These are phyloP conservation scores for Platycnemis pennipes DNA, from an alignment of 2,888 invertebrate species.

Conservation along the genomic window DNA sequence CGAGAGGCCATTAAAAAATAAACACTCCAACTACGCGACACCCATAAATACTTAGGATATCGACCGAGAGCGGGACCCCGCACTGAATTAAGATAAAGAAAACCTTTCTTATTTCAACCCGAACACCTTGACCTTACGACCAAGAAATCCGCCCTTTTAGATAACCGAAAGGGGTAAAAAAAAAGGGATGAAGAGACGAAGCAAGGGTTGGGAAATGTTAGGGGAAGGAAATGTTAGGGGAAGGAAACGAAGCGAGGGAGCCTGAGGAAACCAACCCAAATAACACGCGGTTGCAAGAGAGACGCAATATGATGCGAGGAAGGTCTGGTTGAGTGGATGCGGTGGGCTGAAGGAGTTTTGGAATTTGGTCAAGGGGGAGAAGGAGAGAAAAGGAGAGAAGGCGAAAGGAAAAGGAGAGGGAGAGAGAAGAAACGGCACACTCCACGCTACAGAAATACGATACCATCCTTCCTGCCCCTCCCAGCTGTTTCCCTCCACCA, in stretches of 20 bases:
- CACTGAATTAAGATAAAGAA: too few species aligned
- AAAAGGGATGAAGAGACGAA: too few species aligned
- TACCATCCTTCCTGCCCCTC: not conserved
- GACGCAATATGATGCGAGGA: not conserved
- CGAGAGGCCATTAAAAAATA: too few species aligned
- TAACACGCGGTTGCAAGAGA: not conserved
- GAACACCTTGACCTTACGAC: not conserved
- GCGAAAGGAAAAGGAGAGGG: not conserved
- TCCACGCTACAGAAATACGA: conserved; percentile 12
- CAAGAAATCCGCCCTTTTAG: not conserved
- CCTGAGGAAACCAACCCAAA: not conserved
- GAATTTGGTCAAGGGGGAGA: too few species aligned
- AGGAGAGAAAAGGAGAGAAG: not conserved
- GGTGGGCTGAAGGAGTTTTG: not conserved
- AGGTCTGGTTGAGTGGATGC: not conserved
- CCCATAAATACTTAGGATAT: too few species aligned
- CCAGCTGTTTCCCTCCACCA: not conserved
- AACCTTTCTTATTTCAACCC: not conserved
- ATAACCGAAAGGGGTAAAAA: not conserved
- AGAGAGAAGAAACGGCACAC: not conserved
- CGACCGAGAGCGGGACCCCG: not conserved
- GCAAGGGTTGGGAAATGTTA: too few species aligned
- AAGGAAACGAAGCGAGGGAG: too few species aligned
- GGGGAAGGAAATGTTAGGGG: too few species aligned
- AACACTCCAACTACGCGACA: too few species aligned